Evolutionary conservation across 2,888 invertebrate species (phyloP), one percentile per base, ranked within the genome.

Genomic region (Sarcophaga variegata): DNA sequence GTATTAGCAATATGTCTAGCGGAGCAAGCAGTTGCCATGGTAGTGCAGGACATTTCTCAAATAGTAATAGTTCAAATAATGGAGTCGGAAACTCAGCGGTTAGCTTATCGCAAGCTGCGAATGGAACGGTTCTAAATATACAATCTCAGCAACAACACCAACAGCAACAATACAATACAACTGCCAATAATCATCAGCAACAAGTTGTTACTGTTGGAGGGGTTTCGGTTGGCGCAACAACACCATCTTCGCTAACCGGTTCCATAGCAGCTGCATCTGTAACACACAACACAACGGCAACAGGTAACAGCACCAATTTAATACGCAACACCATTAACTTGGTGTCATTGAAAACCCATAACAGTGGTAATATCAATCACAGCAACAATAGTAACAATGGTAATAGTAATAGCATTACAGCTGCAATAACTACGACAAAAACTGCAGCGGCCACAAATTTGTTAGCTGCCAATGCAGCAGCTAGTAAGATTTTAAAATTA

Each of bases 1-100:
- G 93, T 90, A 92, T 92, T 85, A 93, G 94, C 90, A 93, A 93
- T 88, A 91, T 93, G 91, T 93, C 93, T 81, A 93, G 93, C 88
- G 92, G 93, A 80, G 93, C 92, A 83, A 92, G 93, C 88, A 92
- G 93, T 89, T 92, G 92, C 64, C 91, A 92, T 59, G 92, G 92
- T 27, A 90, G 90, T 83, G 91, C 90, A 70, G 88, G 88, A 66
- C 83, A 83, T 81, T 80, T 88, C 74, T 81, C 86, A 75, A 79
- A 86, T 81, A 81, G 82, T 81, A 81, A 79, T 74, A 78, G 83
- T 69, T 69, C 85, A 6, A 83, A 78, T 20, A 75, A 71, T 63
- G 77, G 77, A 45, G 71, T 47, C 10, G 45, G 64, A 20, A 69
- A 64, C 3, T n/a, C 83, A 17, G 4, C 71, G 12, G 71, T 81